These are phyloP conservation scores for Psilopsiagon aurifrons DNA, from an alignment of 2,113 vertebrate species.

Conservation along the genomic window DNA sequence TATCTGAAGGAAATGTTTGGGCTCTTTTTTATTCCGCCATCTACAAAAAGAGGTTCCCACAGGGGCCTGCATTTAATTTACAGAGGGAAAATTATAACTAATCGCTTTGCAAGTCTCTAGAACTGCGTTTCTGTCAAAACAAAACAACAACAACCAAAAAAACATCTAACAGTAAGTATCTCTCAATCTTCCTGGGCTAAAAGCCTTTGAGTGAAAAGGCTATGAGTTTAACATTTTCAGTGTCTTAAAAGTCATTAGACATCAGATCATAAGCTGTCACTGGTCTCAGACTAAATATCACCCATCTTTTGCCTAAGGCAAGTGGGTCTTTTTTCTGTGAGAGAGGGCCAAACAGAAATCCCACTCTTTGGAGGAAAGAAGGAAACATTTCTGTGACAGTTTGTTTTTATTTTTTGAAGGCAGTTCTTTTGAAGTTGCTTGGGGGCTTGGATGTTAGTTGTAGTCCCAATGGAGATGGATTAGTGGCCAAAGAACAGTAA, in stretches of 20 bases:
- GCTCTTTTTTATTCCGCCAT: neutral
- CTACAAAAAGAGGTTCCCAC: neutral
- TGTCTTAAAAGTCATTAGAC: constrained; percentile 12
- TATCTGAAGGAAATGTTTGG: neutral
- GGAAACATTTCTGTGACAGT: constrained; percentile 38
- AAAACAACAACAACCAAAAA: neutral
- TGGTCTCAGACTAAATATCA: constrained; percentile 14
- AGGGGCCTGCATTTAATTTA: neutral
- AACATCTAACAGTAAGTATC: neutral
- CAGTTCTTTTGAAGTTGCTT: constrained; percentile 46
- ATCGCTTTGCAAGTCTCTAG: neutral
- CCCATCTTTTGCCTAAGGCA: neutral
- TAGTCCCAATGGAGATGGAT: constrained; percentile 49
- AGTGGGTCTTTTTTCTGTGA: neutral
- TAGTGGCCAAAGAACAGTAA: constrained; percentile 40
- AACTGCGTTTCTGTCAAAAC: neutral
- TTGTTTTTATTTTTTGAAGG: constrained; percentile 33
- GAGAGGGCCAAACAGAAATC: neutral
- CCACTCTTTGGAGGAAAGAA: constrained; percentile 2
- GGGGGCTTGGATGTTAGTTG: constrained; percentile 50
- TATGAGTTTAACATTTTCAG: neutral
- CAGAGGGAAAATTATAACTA: neutral
- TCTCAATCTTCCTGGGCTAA: constrained; percentile 5
- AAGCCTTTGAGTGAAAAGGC: constrained; percentile 20
- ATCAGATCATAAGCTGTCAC: constrained; percentile 22